Evolutionary conservation across 1,140 invertebrate genomes (phyloP), one percentile per base, ranked within the genome.

Genomic region (Battus philenor): DNA sequence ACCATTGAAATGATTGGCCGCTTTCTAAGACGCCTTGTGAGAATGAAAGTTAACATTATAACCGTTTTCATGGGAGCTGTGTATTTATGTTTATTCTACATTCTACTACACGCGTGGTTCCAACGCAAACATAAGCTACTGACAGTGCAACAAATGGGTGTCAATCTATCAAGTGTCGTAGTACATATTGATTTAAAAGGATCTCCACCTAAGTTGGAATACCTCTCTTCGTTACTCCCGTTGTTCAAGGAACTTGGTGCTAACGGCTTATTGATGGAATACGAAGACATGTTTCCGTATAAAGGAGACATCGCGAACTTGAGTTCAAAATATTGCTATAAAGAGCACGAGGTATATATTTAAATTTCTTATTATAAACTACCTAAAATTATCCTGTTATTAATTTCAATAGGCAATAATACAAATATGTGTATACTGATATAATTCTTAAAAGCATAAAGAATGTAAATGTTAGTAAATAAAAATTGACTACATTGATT

Each of bases 241-340:
- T 81, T 95, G 44, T 67, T 98, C 0, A 91, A 91, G 59, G 88
- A 89, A 31, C 73, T 95, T 59, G 95, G 93, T 10, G 95, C 94
- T 0, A 98, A 94, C 30, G 96, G 95, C 1, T 78, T 98, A 13
- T 85, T 98, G 1, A 83, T 98, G 39, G 98, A 99, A 80, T 99
- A 98, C 87, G 98, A 99, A 86, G 98, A 99, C 64, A 98, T 97
- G 94, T 99, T 99, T 82, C 97, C 97, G 0, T 99, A 94, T 78
- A 87, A 85, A 12, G 94, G 91, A 0, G 72, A 81, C 0, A 73
- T 99, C 2, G 80, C 74, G 41, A 76, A 87, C 34, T 80, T 97
- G 4, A 87, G 90, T 1, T 92, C 95, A 2, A 86, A 84, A 17
- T 95, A 97, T 87, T 90, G 91, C 36, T 99, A 98, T 68, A 90